Percentiles rank a stretch among this genome's conserved stretches.
Evolutionary conservation across 2,888 invertebrate genomes (phyloP).

Genomic region (Conchocele bisecta): DNA sequence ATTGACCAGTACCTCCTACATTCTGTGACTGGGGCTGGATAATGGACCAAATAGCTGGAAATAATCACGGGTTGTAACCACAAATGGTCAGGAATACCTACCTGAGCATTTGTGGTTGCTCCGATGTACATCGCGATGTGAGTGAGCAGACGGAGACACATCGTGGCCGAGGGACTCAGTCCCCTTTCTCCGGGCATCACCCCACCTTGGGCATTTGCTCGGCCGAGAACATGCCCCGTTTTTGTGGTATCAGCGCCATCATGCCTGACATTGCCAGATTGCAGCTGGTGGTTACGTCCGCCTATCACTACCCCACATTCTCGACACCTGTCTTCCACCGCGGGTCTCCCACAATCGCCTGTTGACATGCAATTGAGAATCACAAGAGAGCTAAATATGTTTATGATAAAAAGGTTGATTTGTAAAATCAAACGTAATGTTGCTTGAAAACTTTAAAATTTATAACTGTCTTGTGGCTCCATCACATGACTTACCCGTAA

Average conservation of each 20-base stretch:
- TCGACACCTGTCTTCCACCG: slow-evolving; percentile 57
- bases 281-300: slow-evolving; percentile 56
- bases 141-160: slow-evolving; percentile 65
- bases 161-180: slow-evolving; percentile 61
- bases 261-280: slow-evolving; percentile 58
- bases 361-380: too few species aligned
- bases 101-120: slow-evolving; percentile 57
- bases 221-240: slow-evolving; percentile 71
- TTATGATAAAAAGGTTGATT: too few species aligned
- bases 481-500: too few species aligned
- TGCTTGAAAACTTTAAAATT: too few species aligned
- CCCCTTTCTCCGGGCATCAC: slow-evolving; percentile 64
- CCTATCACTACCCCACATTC: slow-evolving; percentile 69
- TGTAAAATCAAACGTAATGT: too few species aligned
- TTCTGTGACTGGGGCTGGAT: too few species aligned
- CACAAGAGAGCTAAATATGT: too few species aligned
- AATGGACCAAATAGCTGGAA: too few species aligned
- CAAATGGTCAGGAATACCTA: too few species aligned
- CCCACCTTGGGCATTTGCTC: slow-evolving; percentile 50
- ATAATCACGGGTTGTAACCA: too few species aligned
- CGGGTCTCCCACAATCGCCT: slow-evolving; percentile 74
- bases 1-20: too few species aligned
- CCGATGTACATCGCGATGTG: slow-evolving; percentile 73
- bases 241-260: slow-evolving; percentile 58
- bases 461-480: too few species aligned